Base-by-base conservation (phyloP, 2,113 vertebrate genomes). In the Dascyllus trimaculatus region DNA sequence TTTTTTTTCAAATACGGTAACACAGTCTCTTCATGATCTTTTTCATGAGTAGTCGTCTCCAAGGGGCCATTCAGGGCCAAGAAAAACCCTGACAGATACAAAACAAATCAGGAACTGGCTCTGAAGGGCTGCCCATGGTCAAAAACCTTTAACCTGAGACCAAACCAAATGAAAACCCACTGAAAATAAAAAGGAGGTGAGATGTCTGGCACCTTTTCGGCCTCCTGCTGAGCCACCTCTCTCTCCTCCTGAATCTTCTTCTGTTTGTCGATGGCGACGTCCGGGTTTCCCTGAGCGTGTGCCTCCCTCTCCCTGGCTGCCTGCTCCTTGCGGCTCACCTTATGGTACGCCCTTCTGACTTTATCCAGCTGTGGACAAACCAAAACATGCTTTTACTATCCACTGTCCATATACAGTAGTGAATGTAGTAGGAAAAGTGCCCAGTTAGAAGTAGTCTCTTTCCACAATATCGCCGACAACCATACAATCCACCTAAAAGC, bases 281-380 rank as follows among this genome's bases (percentile, higher is more conserved):
- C 92, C 0, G 95, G 94, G 84, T 94, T 95, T 66, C 95, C 95
- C 89, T 92, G 93, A 81, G 94, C 86, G 45, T 93, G 78, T 1
- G 56, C 46, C 52, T 95, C 93, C 14, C 88, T 75, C 29, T 95
- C 90, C 11, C 82, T 69, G 48, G 92, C 93, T 1, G 78, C 49
- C 14, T 95, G 91, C 91, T 78, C 91, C 58, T 88, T 95, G 8
- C 91, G 93, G 53, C 92, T 90, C 48, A 92, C 91, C 78, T 95
- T 94, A 60, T 95, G 95, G 84, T 93, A 96, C 2, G 90, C 91
- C 0, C 67, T 77, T 61, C 88, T 89, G 22, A 85, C 93, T 76
- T 95, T 96, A 45, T 96, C 95, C 88, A 95, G 80, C 95, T 96
- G 90, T n/a, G 32, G 21, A 53, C 1, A 6, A 29, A 59, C 1